Evolutionary conservation across 2,113 vertebrate species (phyloP).

Genomic region (Muscicapa adusta): DNA sequence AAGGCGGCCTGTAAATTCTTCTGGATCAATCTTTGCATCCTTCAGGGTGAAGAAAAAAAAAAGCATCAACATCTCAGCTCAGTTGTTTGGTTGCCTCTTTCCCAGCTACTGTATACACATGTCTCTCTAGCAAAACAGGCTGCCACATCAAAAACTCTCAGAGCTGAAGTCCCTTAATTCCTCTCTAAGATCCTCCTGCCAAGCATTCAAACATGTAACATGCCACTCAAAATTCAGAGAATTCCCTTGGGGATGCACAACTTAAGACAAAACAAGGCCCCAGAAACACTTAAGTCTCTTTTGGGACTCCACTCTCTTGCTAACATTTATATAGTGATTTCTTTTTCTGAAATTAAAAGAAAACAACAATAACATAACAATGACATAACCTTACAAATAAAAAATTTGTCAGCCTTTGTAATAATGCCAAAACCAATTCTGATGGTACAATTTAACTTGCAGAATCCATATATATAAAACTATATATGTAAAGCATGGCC

Average conservation of each 20-base stretch:
- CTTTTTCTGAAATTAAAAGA: neutral
- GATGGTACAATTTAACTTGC: neutral
- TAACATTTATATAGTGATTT: neutral
- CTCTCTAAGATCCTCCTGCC: neutral
- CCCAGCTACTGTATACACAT: neutral
- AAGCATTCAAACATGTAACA: neutral
- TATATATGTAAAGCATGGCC: neutral
- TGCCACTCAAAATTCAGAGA: neutral
- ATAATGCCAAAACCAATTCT: neutral
- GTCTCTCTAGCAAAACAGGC: neutral
- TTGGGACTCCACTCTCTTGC: neutral
- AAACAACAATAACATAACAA: neutral
- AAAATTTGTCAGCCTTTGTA: neutral
- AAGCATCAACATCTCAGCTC: neutral
- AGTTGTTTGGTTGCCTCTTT: neutral
- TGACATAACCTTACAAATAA: neutral
- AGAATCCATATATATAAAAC: neutral
- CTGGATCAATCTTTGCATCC: slow-evolving; percentile 88
- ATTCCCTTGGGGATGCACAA: neutral
- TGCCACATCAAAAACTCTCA: neutral
- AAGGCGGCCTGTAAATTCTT: slow-evolving; percentile 87
- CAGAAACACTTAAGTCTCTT: neutral
- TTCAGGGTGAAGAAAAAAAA: slow-evolving; percentile 3
- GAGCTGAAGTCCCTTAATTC: neutral
- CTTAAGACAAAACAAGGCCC: fast-evolving